These are phyloP conservation scores for Lynx canadensis DNA, from an alignment of 2,113 vertebrate genomes.

Conservation along the genomic window DNA sequence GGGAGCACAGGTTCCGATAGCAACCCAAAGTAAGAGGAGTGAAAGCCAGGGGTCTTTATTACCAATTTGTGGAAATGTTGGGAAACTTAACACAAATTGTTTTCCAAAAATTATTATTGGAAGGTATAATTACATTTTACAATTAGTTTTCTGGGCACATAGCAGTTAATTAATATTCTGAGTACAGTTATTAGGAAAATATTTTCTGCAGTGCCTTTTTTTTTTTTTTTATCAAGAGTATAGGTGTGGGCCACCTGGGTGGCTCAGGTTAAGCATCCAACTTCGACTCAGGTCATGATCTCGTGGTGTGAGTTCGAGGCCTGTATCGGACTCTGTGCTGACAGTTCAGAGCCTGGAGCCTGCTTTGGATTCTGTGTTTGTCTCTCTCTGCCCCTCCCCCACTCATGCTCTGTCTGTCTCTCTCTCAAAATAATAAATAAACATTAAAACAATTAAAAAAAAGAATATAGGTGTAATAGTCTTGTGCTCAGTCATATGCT, in stretches of 20 bases:
- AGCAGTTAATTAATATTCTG: not conserved
- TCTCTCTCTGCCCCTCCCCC: too few species aligned
- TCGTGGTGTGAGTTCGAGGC: too few species aligned
- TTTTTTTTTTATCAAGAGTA: not conserved
- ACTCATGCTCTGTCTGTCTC: too few species aligned
- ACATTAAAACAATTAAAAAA: not conserved
- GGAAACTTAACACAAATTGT: not conserved
- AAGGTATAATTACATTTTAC: not conserved
- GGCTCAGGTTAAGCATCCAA: accelerated
- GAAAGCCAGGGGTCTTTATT: not conserved
- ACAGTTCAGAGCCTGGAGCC: too few species aligned
- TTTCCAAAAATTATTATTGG: not conserved
- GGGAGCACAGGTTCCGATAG: not conserved
- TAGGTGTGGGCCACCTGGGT: not conserved
- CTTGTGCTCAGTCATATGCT: not conserved
- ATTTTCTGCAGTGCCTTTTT: not conserved
- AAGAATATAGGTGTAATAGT: not conserved
- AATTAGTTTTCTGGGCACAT: not conserved
- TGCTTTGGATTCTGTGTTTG: too few species aligned
- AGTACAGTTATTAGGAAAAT: not conserved
- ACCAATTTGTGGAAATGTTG: not conserved
- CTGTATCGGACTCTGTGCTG: too few species aligned
- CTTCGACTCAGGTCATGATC: not conserved
- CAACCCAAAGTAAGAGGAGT: not conserved
- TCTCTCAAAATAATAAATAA: not conserved